A percentile compares a stretch with the other conserved stretches of the same genome.
These are phyloP conservation scores for Hecatera dysodea DNA, from an alignment of 2,888 invertebrate species.

Conservation along the genomic window DNA sequence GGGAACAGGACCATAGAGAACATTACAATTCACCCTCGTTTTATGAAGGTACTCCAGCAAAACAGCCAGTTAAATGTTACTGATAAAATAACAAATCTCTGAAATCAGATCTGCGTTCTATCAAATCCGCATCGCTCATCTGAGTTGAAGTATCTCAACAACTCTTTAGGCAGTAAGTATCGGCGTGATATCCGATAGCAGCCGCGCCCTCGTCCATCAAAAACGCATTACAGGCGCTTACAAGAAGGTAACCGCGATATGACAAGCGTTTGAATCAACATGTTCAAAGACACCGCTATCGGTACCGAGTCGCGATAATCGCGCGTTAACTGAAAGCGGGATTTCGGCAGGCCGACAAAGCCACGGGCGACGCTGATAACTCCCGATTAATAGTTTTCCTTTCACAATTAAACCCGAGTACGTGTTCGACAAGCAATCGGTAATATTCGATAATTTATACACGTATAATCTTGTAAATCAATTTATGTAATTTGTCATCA, in stretches of 20 bases:
- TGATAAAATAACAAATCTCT: conserved; percentile 58
- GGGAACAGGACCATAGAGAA: conserved; percentile 34
- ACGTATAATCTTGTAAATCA: conserved; percentile 76
- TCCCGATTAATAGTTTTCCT: conserved; percentile 87
- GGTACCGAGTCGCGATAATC: conserved; percentile 79
- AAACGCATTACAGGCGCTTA: conserved; percentile 85
- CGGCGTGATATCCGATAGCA: conserved; percentile 73
- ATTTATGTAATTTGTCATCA: conserved; percentile 23
- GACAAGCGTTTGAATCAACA: conserved; percentile 82
- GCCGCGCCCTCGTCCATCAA: conserved; percentile 88
- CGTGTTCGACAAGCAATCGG: conserved; percentile 83
- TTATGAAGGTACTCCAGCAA: conserved; percentile 32
- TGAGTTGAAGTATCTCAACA: conserved; percentile 64
- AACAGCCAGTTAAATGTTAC: conserved; percentile 7
- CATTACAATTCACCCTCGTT: conserved; percentile 54
- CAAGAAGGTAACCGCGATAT: conserved; percentile 84
- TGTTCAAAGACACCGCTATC: conserved; percentile 88
- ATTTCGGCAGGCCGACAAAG: conserved; percentile 90
- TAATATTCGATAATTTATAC: conserved; percentile 76
- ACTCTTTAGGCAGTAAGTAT: conserved; percentile 72
- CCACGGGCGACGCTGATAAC: conserved; percentile 80
- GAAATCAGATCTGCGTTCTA: conserved; percentile 65
- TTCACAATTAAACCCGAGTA: conserved; percentile 78
- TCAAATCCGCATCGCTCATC: conserved; percentile 66
- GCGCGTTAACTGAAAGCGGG: conserved; percentile 84